phyloP scores from a whole-genome alignment of 2,797 vertebrate genomes.

The Hydrolagus colliei region DNA sequence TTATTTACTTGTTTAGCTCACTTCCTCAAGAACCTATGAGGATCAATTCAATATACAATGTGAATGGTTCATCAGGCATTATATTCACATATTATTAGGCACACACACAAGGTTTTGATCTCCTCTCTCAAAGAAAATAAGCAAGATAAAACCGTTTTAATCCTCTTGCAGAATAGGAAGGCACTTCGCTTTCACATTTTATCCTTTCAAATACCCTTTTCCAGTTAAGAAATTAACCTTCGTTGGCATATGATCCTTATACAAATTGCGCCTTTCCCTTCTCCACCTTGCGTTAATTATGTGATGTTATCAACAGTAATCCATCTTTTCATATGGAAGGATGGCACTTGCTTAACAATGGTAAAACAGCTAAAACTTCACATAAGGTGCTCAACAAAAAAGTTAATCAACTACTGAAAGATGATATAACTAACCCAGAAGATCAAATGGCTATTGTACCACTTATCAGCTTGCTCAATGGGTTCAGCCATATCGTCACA shows the following conservation, averaged over 20 bases:
- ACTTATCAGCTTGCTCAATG: constrained; percentile 66
- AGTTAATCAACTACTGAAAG: constrained; percentile 74
- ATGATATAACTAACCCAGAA: constrained; percentile 61
- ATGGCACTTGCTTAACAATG: constrained; percentile 66
- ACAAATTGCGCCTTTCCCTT: constrained; percentile 73
- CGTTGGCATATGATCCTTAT: constrained; percentile 72
- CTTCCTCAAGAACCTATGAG: not conserved
- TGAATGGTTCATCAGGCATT: constrained; percentile 58
- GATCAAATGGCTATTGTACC: constrained; percentile 71
- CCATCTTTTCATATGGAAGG: constrained; percentile 72
- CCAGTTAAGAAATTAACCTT: constrained; percentile 89
- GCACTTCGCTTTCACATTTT: constrained; percentile 70
- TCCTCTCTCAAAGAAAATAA: constrained; percentile 60
- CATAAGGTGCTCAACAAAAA: constrained; percentile 87
- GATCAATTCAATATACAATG: constrained; percentile 34
- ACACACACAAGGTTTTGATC: constrained; percentile 36
- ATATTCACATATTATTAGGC: constrained; percentile 51
- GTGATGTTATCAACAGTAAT: constrained; percentile 93
- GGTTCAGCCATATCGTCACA: constrained; percentile 63
- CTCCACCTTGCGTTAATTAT: constrained; percentile 87
- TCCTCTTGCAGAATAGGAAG: constrained; percentile 73
- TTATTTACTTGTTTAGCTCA: not conserved
- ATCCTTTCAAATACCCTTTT: constrained; percentile 75
- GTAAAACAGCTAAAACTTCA: constrained; percentile 59
- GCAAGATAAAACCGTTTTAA: constrained; percentile 77